phyloP scores from a whole-genome alignment of 2,797 vertebrate species.

The Phalloptychus januarius region DNA sequence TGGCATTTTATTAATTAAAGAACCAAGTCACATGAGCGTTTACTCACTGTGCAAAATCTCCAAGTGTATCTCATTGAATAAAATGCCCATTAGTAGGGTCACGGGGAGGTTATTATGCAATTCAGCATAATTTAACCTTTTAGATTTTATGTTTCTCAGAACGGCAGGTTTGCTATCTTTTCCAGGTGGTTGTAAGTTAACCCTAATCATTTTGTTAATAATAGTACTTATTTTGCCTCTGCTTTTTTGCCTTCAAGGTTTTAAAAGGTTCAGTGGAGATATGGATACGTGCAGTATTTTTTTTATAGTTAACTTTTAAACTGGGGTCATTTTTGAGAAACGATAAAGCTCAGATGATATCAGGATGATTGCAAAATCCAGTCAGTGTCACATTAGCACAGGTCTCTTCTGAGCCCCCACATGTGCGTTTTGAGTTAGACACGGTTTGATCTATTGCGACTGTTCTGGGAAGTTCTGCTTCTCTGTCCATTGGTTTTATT shows the following conservation, averaged over 20 bases:
- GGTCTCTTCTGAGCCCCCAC: slow-evolving; percentile 8
- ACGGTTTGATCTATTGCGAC: slow-evolving; percentile 22
- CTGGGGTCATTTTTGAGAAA: neutral
- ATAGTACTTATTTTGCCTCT: neutral
- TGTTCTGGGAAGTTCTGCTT: slow-evolving; percentile 36
- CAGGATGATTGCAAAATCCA: slow-evolving; percentile 5
- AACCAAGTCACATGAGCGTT: neutral
- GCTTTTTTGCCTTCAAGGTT: neutral
- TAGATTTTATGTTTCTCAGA: neutral
- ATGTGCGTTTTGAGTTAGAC: slow-evolving; percentile 42
- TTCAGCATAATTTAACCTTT: neutral
- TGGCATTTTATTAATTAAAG: neutral
- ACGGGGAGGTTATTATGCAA: neutral
- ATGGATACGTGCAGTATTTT: neutral
- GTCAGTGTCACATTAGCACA: slow-evolving; percentile 16
- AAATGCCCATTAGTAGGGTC: neutral
- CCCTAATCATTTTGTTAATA: neutral
- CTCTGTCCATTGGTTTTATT: slow-evolving; percentile 45
- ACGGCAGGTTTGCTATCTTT: neutral
- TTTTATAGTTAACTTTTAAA: neutral
- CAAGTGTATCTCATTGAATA: neutral
- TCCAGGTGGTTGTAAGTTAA: neutral
- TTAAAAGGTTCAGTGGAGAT: neutral
- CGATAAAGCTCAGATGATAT: slow-evolving; percentile 19
- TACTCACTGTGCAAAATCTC: neutral